Evolutionary conservation across 1,140 invertebrate genomes (phyloP).

Genomic region (Caenorhabditis latens): DNA sequence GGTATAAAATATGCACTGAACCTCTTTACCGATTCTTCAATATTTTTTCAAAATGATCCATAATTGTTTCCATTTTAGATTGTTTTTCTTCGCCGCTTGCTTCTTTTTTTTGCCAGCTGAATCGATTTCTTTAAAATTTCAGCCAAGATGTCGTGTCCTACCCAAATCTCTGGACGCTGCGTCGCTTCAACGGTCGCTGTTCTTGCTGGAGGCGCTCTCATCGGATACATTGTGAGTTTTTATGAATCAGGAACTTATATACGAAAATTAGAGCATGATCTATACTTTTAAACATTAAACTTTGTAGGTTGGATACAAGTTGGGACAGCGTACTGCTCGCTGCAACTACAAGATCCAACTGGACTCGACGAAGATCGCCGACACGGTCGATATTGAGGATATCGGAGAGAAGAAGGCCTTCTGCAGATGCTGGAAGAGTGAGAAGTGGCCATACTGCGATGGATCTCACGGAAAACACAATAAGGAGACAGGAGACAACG

Average conservation of each 20-base stretch:
- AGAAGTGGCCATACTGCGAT: conserved; percentile 68
- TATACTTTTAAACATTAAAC: not conserved
- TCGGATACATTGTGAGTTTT: conserved; percentile 63
- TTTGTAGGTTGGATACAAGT: conserved; percentile 58
- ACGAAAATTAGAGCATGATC: too few relatives aligned
- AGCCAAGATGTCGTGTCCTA: conserved; percentile 19
- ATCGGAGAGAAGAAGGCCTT: conserved; percentile 69
- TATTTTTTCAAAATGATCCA: not conserved
- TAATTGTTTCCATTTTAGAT: not conserved
- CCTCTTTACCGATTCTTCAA: not conserved
- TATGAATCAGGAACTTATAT: too few relatives aligned
- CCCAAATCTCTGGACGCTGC: conserved; percentile 38
- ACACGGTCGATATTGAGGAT: conserved; percentile 67
- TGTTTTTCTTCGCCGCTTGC: not conserved
- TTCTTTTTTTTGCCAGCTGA: not conserved
- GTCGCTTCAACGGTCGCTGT: conserved; percentile 61
- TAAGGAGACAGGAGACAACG: conserved; percentile 67
- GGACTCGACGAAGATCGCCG: conserved; percentile 60
- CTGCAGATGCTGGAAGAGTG: conserved; percentile 70
- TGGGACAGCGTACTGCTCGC: conserved; percentile 49
- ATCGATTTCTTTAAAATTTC: not conserved
- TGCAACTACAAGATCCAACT: conserved; percentile 56
- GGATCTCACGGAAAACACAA: conserved; percentile 69
- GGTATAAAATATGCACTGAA: too few relatives aligned
- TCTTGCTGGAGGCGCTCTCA: conserved; percentile 62